Conservation (phyloP, 1,140 invertebrate genomes). For the Fragariocoptes setiger region DNA sequence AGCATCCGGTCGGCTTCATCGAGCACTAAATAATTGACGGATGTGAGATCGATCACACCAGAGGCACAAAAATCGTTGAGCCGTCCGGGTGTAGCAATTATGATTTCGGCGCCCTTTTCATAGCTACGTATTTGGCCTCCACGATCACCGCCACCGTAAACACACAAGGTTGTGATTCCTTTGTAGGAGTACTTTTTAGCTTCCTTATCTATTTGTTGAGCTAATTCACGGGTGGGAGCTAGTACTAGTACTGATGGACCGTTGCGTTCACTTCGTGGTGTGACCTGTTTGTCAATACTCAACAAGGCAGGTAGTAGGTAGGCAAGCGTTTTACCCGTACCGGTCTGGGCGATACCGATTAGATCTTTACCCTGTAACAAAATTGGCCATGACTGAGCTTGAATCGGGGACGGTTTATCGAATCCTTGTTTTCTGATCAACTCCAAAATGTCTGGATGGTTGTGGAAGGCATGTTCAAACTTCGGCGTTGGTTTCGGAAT, state of each 20-base stretch:
- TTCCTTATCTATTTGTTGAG: constrained; percentile 61
- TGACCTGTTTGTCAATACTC: constrained; percentile 45
- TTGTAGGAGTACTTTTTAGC: constrained; percentile 50
- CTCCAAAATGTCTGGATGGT: constrained; percentile 22
- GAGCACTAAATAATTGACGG: constrained; percentile 52
- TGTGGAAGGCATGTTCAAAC: constrained; percentile 49
- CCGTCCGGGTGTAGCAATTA: constrained; percentile 60
- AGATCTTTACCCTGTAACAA: constrained; percentile 20
- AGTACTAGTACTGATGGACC: constrained; percentile 56
- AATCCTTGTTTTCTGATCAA: constrained; percentile 9
- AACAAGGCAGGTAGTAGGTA: constrained; percentile 64
- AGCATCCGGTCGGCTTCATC: constrained; percentile 55
- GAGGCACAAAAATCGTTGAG: constrained; percentile 39
- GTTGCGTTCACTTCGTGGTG: constrained; percentile 23
- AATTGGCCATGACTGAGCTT: constrained; percentile 19
- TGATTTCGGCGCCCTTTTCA: constrained; percentile 44
- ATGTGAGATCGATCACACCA: constrained; percentile 28
- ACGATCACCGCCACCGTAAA: constrained; percentile 51
- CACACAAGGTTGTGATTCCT: constrained; percentile 45
- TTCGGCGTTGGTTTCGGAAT: constrained; percentile 50
- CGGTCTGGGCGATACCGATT: constrained; percentile 21
- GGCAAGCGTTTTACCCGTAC: constrained; percentile 59
- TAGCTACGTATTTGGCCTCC: constrained; percentile 32
- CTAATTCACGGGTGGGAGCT: constrained; percentile 62
- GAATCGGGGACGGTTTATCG: constrained; percentile 15